phyloP scores from a whole-genome alignment of 2,888 invertebrate species.

The Agriopis aurantiaria region DNA sequence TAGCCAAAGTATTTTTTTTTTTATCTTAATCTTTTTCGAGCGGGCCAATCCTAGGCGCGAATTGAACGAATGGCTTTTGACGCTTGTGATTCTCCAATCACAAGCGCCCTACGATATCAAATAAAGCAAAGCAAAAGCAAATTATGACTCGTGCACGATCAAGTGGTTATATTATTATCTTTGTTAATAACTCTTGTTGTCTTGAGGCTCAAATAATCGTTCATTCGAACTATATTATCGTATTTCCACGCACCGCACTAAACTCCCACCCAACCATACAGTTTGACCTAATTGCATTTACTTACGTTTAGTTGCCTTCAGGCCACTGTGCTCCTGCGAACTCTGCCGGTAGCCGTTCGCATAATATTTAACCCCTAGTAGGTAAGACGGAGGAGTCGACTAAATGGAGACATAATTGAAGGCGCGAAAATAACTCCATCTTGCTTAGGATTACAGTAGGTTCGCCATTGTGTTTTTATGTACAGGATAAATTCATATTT shows the following conservation, averaged over 20 bases:
- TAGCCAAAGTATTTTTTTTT: too few relatives aligned
- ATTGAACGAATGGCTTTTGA: too few relatives aligned
- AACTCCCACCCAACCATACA: neutral
- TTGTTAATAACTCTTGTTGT: too few relatives aligned
- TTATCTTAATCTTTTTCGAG: too few relatives aligned
- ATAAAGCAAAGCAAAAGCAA: too few relatives aligned
- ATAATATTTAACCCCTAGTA: constrained; percentile 29
- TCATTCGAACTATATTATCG: neutral
- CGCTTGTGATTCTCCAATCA: too few relatives aligned
- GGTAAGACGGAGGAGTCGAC: constrained; percentile 19
- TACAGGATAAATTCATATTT: constrained; percentile 5
- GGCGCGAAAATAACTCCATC: constrained; percentile 27
- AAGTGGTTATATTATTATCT: too few relatives aligned
- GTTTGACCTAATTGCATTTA: constrained; percentile 27
- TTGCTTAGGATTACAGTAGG: constrained; percentile 16
- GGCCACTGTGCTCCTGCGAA: neutral
- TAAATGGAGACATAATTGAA: constrained; percentile 27
- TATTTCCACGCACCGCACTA: constrained; percentile 7
- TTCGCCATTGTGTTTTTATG: neutral
- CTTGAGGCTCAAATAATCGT: too few relatives aligned
- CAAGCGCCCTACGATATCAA: too few relatives aligned
- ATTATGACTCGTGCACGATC: too few relatives aligned
- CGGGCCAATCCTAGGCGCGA: too few relatives aligned
- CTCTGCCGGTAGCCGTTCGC: neutral
- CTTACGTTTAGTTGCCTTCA: neutral